A percentile compares a stretch with the other conserved stretches of the same genome.
phyloP scores from a whole-genome alignment of 2,113 vertebrate species.

The Alethe diademata region DNA sequence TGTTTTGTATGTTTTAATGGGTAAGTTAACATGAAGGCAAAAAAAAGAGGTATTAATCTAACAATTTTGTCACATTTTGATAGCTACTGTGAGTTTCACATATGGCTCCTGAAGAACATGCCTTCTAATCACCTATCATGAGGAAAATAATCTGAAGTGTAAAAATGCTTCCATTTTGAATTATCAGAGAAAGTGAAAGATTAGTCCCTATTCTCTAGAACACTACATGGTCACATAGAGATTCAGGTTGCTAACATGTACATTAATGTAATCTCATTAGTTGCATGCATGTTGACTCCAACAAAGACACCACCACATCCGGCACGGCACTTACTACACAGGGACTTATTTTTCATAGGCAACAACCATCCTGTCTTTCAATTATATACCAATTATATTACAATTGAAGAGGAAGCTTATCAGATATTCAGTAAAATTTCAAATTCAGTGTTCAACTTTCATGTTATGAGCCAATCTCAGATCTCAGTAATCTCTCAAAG shows the following conservation, averaged over 20 bases:
- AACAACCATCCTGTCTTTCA: neutral
- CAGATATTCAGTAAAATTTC: neutral
- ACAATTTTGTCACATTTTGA: neutral
- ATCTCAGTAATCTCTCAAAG: neutral
- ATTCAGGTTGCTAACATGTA: neutral
- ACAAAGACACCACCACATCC: neutral
- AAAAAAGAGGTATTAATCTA: neutral
- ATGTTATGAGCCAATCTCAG: neutral
- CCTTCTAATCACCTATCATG: neutral
- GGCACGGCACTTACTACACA: neutral
- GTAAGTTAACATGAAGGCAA: neutral
- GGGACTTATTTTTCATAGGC: neutral
- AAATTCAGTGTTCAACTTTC: neutral
- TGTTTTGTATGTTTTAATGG: neutral
- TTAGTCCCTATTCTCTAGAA: neutral
- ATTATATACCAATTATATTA: neutral
- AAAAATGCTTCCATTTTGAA: neutral
- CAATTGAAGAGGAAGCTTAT: neutral
- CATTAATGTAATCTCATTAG: neutral
- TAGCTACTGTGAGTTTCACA: neutral
- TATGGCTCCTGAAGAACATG: neutral
- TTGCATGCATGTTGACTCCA: neutral
- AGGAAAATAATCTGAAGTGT: neutral
- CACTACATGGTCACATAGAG: neutral
- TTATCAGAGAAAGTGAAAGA: neutral